Base-by-base conservation (phyloP, 2,113 vertebrate genomes). In the Campylorhamphus procurvoides region DNA sequence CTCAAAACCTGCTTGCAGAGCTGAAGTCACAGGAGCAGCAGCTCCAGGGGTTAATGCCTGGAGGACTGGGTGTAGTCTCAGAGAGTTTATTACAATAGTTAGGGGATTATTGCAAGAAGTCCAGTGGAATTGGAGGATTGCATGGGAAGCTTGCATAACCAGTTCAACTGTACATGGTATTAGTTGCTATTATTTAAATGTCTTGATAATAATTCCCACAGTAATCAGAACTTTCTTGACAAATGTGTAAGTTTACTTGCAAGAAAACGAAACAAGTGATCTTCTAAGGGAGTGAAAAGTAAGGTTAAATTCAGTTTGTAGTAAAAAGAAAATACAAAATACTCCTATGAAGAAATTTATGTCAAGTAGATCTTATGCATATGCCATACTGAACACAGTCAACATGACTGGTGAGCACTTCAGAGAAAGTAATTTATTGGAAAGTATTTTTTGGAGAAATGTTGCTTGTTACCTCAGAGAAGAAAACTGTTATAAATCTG, bases 401-500 rank as follows among this genome's bases (percentile, higher is more conserved):
- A 79, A 44, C 25, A 42, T 49, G 37, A 68, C 28, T 37, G 10
- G 37, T 60, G 13, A 85, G 28, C 35, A 12, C 58, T 83, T 80
- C 14, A n/a, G 60, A 86, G 16, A 28, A 68, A 76, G 10, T 58
- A 0, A 62, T 87, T 58, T 55, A 67, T 73, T 84, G 73, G 18
- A n/a, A n/a, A 66, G 3, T 58, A 11, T 79, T 78, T 89, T 60
- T 25, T 93, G 22, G 20, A 62, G 37, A 58, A 91, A 46, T 5
- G 6, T 81, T 59, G 4, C 13, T 64, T 60, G 5, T 55, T 94
- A 42, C 33, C 40, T 85, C 53, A 19, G 37, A 83, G 25, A 84
- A 72, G 46, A 75, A 82, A 87, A 84, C 52, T 89, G 31, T n/a
- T 94, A 42, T 79, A 93, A 93, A 79, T 73, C n/a, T 73, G 35